A percentile compares a stretch with the other conserved stretches of the same genome.
Conservation (phyloP, 1,140 invertebrate species). For the Hermetia illucens region DNA sequence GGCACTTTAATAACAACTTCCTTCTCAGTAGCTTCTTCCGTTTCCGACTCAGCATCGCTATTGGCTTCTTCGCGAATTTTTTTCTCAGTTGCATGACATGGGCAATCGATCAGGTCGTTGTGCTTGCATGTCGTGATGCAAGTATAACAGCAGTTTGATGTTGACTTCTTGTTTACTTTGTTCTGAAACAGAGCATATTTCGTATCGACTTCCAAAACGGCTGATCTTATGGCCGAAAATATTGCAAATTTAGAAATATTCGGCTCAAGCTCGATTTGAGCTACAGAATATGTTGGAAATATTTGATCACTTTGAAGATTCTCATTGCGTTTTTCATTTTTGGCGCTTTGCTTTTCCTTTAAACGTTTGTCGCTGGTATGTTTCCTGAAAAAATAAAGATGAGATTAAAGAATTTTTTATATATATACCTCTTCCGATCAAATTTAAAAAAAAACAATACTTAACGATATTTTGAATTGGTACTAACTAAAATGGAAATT, state of each 20-base stretch:
- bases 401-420: neutral
- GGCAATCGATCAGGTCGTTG: slow-evolving; percentile 21
- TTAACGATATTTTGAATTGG: too few relatives aligned
- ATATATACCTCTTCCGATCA: too few relatives aligned
- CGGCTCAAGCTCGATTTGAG: slow-evolving; percentile 27
- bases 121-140: slow-evolving; percentile 21
- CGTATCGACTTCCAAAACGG: slow-evolving; percentile 26
- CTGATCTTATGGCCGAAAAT: slow-evolving; percentile 26
- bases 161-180: slow-evolving; percentile 9
- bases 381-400: neutral
- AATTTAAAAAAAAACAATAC: too few relatives aligned
- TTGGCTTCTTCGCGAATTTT: slow-evolving; percentile 20
- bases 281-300: slow-evolving; percentile 20
- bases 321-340: neutral
- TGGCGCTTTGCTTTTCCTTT: neutral
- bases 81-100: slow-evolving; percentile 17
- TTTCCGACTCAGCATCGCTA: slow-evolving; percentile 24
- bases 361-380: neutral
- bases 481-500: too few relatives aligned
- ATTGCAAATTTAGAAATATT: slow-evolving; percentile 31
- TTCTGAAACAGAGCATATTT: slow-evolving; percentile 25
- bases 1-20: slow-evolving; percentile 22
- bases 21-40: slow-evolving; percentile 21
- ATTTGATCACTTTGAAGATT: slow-evolving; percentile 19
- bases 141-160: slow-evolving; percentile 19